Conservation (phyloP, 2,888 invertebrate genomes). For the Megaustenia siamemsis region DNA sequence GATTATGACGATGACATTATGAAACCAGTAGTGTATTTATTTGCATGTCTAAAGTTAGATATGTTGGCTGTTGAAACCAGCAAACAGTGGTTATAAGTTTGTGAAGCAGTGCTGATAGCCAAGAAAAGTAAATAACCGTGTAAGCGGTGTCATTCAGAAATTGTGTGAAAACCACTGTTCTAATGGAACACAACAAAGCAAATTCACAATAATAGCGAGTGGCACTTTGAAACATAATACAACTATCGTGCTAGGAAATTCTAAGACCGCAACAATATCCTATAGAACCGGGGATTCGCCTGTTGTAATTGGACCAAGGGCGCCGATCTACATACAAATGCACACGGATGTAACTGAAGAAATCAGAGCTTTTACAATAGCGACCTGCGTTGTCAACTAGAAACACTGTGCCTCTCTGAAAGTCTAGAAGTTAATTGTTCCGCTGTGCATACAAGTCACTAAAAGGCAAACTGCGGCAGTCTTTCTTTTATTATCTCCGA, state of each 20-base stretch:
- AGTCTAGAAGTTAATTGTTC: conserved; percentile 36
- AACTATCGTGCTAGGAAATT: neutral
- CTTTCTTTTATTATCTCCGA: conserved; percentile 12
- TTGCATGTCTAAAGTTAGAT: neutral
- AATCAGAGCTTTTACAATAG: conserved; percentile 12
- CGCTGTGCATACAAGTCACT: conserved; percentile 16
- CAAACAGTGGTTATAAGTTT: neutral
- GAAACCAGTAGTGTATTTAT: no score
- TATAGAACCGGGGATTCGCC: neutral
- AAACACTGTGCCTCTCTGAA: conserved; percentile 16
- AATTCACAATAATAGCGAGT: neutral
- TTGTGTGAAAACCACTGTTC: neutral
- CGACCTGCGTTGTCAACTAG: conserved; percentile 13
- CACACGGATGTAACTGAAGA: conserved; percentile 25
- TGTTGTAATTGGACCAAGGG: conserved; percentile 2
- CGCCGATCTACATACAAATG: conserved; percentile 28
- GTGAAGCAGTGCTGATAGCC: neutral
- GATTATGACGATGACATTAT: no score
- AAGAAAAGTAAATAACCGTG: no score
- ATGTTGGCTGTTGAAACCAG: neutral
- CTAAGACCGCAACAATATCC: conserved; percentile 3
- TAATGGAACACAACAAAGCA: conserved; percentile 11
- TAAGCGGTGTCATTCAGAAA: no score
- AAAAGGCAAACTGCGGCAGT: conserved; percentile 12
- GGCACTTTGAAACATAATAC: neutral